Evolutionary conservation across 2,797 vertebrate genomes (phyloP), one percentile per base, ranked within the genome.

Genomic region (Mormyrops boulengeri): DNA sequence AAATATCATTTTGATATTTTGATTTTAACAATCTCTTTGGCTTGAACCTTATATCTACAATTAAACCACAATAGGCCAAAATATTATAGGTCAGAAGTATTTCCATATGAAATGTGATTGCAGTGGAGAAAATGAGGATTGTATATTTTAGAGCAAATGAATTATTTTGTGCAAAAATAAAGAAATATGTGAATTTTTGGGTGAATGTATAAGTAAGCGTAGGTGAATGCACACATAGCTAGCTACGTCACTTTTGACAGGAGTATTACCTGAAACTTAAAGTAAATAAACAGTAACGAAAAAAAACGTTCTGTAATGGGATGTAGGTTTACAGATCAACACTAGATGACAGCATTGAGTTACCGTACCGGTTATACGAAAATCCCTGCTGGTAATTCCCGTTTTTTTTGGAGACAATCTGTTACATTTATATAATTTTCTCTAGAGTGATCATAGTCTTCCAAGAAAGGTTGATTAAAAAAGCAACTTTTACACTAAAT

Each of bases 271-370:
- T 55, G 14, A 12, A 34, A 53, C 73, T 6, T 44, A 12, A 38
- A 17, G 69, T 60, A 47, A 57, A 55, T n/a, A 34, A 87, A 87
- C 38, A 26, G 49, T 52, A 85, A 85, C 2, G n/a, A 26, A 19
- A 49, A 80, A 84, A 26, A 85, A 30, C 22, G 50, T 55, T 30
- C 52, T 57, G 53, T 60, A 34, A 82, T 4, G 52, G 66, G 52
- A 60, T 88, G 47, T 88, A 50, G 38, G 30, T 52, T 34, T 88
- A 26, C 2, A 89, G 60, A 4, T 47, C 17, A 91, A 50, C 91
- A 89, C 91, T 89, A 88, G 91, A 90, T 91, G 91, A 66, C 91
- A 91, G 91, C 84, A 82, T 88, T 89, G 89, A 91, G 90, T 88
- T 90, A 87, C 12, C 30, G 30, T 88, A 52, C 84, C 84, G 66